Evolutionary conservation across 2,113 vertebrate species (phyloP).

Genomic region (Aepyceros melampus): DNA sequence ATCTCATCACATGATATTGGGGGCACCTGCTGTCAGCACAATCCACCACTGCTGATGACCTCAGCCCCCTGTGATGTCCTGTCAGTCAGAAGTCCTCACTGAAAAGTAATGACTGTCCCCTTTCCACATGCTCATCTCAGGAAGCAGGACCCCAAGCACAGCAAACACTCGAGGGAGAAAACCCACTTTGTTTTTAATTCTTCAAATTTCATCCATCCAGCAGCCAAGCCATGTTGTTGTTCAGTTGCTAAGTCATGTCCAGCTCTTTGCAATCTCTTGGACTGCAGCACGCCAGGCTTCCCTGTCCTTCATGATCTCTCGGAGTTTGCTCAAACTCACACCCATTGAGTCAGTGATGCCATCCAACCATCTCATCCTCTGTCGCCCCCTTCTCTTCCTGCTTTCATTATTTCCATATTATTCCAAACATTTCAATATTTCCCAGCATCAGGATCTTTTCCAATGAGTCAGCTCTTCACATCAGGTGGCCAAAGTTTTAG

Average conservation of each 20-base stretch:
- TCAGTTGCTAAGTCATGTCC: not conserved
- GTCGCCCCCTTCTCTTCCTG: not conserved
- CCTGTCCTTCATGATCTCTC: not conserved
- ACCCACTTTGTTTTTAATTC: not conserved
- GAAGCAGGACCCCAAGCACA: not conserved
- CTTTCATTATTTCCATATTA: not conserved
- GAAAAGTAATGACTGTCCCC: not conserved
- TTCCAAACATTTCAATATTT: not conserved
- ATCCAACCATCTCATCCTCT: not conserved
- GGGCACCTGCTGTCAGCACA: too few relatives aligned
- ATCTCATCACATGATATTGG: rapidly evolving
- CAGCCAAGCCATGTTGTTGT: not conserved
- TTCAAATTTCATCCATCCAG: rapidly evolving
- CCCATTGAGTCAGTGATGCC: not conserved
- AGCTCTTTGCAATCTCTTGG: not conserved
- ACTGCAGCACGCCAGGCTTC: not conserved
- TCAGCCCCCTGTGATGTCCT: not conserved
- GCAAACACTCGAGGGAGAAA: rapidly evolving
- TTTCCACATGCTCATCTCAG: rapidly evolving
- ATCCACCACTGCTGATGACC: not conserved
- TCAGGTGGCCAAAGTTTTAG: not conserved
- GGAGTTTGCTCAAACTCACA: not conserved
- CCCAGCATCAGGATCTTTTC: not conserved
- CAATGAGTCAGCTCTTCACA: not conserved
- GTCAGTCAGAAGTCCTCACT: rapidly evolving